Percentiles rank a stretch among this genome's conserved stretches.
Conservation (phyloP, 2,888 invertebrate genomes). For the Craniophora ligustri region DNA sequence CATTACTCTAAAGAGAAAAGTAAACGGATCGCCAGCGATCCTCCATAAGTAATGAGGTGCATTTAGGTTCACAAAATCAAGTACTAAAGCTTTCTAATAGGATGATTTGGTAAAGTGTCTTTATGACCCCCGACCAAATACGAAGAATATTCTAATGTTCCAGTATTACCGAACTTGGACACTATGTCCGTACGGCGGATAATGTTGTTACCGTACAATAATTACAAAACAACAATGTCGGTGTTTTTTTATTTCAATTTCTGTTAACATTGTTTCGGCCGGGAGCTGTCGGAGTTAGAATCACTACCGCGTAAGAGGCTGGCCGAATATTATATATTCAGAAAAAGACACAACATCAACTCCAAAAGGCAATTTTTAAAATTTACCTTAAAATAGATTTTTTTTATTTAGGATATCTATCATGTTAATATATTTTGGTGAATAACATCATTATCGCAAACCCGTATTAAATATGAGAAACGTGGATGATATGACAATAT, state of each 20-base stretch:
- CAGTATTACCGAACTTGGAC: conserved; percentile 15
- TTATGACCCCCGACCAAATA: conserved; percentile 60
- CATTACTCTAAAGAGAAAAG: conserved; percentile 84
- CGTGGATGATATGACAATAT: conserved; percentile 89
- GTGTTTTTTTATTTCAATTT: conserved; percentile 17
- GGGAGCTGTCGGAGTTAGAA: conserved; percentile 34
- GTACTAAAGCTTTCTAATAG: conserved; percentile 80
- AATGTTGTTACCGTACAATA: conserved; percentile 16
- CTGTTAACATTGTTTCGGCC: conserved; percentile 25
- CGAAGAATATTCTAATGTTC: conserved; percentile 47
- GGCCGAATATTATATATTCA: conserved; percentile 84
- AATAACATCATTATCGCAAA: conserved; percentile 89
- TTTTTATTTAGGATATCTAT: conserved; percentile 85
- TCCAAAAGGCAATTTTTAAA: conserved; percentile 86
- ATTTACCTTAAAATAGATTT: conserved; percentile 85
- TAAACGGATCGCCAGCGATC: conserved; percentile 87
- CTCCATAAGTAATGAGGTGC: conserved; percentile 84
- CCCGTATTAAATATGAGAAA: conserved; percentile 89
- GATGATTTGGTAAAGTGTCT: conserved; percentile 73
- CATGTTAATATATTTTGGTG: conserved; percentile 87
- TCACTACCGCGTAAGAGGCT: conserved; percentile 66
- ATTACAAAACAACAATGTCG: conserved; percentile 23
- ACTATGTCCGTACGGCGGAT: conserved; percentile 10
- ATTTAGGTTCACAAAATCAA: conserved; percentile 79
- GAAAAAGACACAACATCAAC: conserved; percentile 84